Percentiles rank a stretch among this genome's conserved stretches.
phyloP scores from a whole-genome alignment of 37 sponge, comb jelly and placozoan species.

The Spongilla lacustris region DNA sequence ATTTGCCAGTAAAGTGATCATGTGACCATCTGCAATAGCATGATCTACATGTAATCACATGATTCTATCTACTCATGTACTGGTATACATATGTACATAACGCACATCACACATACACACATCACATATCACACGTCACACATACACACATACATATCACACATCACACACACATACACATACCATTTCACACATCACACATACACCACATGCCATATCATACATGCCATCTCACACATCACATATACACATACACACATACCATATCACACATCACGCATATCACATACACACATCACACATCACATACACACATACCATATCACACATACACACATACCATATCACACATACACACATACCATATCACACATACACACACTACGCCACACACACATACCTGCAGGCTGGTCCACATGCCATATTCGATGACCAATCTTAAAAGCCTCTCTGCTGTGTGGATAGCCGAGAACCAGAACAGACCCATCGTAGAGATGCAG shows the following conservation, averaged over 20 bases:
- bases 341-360: conserved; percentile 39
- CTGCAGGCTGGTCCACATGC: conserved; percentile 62
- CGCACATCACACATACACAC: conserved; percentile 25
- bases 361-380: conserved; percentile 22
- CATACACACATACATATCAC: conserved; percentile 29
- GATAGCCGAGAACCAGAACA: conserved; percentile 82
- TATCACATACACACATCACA: conserved; percentile 6
- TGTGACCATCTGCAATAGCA: too few species aligned
- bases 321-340: conserved; percentile 48
- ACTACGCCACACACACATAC: conserved; percentile 16
- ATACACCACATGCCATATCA: conserved; percentile 62
- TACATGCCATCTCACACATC: conserved; percentile 13
- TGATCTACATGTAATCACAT: too few species aligned
- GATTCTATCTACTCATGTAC: too few species aligned
- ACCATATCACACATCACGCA: too few species aligned
- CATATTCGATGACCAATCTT: conserved; percentile 66
- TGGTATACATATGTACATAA: neutral
- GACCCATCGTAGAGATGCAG: conserved; percentile 44
- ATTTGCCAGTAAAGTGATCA: too few species aligned
- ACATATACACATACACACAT: conserved; percentile 20
- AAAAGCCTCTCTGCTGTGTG: conserved; percentile 77
- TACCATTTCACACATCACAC: conserved; percentile 11
- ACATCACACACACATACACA: conserved; percentile 28
- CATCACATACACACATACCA: conserved; percentile 19
- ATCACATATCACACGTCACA: too few species aligned